phyloP scores from a whole-genome alignment of 2,888 invertebrate species.

The Tineola bisselliella region DNA sequence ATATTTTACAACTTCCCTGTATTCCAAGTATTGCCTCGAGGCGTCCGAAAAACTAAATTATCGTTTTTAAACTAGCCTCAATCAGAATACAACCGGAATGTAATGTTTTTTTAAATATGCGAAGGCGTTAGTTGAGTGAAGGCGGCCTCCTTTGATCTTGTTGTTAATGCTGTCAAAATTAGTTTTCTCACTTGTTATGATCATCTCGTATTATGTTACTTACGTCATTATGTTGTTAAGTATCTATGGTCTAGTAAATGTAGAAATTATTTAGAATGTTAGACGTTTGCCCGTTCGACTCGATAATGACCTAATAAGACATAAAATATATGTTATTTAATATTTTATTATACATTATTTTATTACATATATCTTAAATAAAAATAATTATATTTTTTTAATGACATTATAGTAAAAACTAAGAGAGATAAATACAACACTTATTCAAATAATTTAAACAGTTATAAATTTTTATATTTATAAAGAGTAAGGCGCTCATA shows the following conservation, averaged over 20 bases:
- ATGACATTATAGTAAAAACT: too few species aligned
- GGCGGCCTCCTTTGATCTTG: conserved; percentile 7
- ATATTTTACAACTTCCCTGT: conserved; percentile 16
- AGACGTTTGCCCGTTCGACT: too few species aligned
- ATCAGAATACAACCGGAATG: conserved; percentile 22
- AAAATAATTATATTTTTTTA: too few species aligned
- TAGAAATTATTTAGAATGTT: too few species aligned
- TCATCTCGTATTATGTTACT: not conserved
- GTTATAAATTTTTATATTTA: too few species aligned
- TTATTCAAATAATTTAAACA: too few species aligned
- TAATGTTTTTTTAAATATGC: conserved; percentile 13
- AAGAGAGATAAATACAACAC: too few species aligned
- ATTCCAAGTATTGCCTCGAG: conserved; percentile 12
- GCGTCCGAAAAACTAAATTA: conserved; percentile 16
- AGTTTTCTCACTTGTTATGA: conserved; percentile 10
- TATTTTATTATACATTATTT: too few species aligned
- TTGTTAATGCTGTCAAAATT: conserved; percentile 12
- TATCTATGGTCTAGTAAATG: not conserved
- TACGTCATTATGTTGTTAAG: not conserved
- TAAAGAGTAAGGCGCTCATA: too few species aligned
- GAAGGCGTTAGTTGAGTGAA: conserved; percentile 9
- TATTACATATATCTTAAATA: too few species aligned
- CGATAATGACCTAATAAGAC: too few species aligned
- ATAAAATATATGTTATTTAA: too few species aligned
- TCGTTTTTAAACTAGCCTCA: conserved; percentile 29